Evolutionary conservation across 2,888 invertebrate species (phyloP), one percentile per base, ranked within the genome.

Genomic region (Choreutis nemorana): DNA sequence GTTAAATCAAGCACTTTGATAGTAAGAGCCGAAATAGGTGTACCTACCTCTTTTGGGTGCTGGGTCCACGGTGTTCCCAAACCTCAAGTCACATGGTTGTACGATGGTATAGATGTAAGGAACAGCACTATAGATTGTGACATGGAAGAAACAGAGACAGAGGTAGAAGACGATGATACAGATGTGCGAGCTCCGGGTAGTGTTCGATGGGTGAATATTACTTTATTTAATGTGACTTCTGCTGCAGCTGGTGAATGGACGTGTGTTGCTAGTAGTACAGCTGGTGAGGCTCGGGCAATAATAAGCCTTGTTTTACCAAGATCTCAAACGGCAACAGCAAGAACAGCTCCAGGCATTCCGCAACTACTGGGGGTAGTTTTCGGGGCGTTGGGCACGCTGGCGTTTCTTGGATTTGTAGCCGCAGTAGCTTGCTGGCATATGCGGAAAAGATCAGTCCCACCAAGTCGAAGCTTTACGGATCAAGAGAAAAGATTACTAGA

Each of bases 401-500:
- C 87, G 30, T 82, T 88, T 9, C 83, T 88, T 30, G 82, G 89
- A n/a, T 68, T 83, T 26, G 58, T 77, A 30, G 72, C 61, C 4
- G 71, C 79, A n/a, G 72, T 81, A 23, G 77, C 73, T 2, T 78
- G 81, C 34, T 79, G 79, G 73, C 85, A 87, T 42, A 84, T 89
- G 30, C 81, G 91, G 33, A 89, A 89, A 61, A 83, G 87, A 24
- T 87, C 89, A 39, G 86, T 89, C 3, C 79, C 82, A 15, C 77
- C 82, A 0, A 82, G 81, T 40, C 75, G 83, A 37, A 91, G 91
- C 59, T 91, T 91, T 54, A 90, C 87, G 30, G 93, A 93, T 52
- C 93, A 93, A 70, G 92, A 93, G 52, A 92, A 93, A 65, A 89
- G 91, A 50, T 72, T 93, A 28, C 81, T 93, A 39, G 91, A 92